These are phyloP conservation scores for Pogonus chalceus DNA, from an alignment of 1,140 invertebrate genomes.

Conservation along the genomic window DNA sequence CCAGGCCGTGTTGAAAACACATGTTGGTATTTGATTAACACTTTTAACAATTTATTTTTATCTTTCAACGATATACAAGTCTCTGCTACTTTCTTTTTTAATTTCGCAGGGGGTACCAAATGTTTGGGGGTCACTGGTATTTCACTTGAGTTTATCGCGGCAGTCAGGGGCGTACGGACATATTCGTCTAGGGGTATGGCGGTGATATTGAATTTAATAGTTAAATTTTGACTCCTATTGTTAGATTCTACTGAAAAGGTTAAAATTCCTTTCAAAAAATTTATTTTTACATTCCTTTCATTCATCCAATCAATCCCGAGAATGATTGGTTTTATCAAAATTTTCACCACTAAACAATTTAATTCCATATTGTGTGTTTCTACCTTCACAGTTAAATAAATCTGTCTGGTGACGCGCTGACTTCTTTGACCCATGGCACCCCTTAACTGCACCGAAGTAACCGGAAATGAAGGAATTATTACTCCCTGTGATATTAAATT, in stretches of 20 bases:
- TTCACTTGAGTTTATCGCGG: no score
- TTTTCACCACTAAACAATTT: constrained; percentile 1
- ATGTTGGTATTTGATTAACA: background rate
- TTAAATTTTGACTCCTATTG: background rate
- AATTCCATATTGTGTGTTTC: background rate
- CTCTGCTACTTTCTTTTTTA: no score
- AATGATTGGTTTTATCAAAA: constrained; percentile 11
- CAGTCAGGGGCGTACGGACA: background rate
- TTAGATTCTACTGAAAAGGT: no score
- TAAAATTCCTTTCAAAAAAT: background rate
- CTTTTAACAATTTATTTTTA: background rate
- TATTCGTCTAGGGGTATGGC: background rate
- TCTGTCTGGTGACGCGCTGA: background rate
- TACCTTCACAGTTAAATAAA: background rate
- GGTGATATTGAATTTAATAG: background rate
- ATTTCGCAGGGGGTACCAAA: background rate
- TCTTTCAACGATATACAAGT: no score
- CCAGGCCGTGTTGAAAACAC: constrained; percentile 17
- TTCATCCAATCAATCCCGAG: constrained; percentile 9
- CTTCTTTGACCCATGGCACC: constrained; percentile 10
- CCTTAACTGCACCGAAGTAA: constrained; percentile 1
- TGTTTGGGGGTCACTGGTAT: background rate
- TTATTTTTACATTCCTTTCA: background rate
- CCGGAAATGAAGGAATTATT: constrained; percentile 6
- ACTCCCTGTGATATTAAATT: no score